Evolutionary conservation across 2,113 vertebrate species (phyloP), one percentile per base, ranked within the genome.

Genomic region (Boleophthalmus pectinirostris): DNA sequence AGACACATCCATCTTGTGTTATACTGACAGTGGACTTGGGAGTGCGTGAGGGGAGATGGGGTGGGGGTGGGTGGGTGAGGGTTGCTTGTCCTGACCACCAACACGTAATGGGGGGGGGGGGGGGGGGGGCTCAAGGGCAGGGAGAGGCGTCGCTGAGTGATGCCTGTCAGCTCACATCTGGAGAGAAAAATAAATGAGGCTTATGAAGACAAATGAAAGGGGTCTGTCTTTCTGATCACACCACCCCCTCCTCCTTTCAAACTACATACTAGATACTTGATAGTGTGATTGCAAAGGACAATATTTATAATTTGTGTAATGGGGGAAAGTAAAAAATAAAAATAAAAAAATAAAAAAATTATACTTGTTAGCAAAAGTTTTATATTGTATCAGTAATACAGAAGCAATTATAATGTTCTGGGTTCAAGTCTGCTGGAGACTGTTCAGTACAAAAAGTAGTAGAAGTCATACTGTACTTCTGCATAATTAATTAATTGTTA

Each of bases 1-100:
- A 96, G 96, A 95, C 95, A 95, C 96, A 98, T 98, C 96, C 95
- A 97, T 97, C 96, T 97, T 96, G 94, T 92, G 93, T 95, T 96
- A 97, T 94, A 95, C 95, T 97, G 95, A 96, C 94, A 93, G 93
- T 70, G 84, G 94, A 8, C 45, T 38, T 67, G 54, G 13, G 53
- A 12, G 13, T 23, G 20, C 93, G 92, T 21, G 53, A 11, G 56
- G 56, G 56, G 56, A 24, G 56, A 24, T 13, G 54, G 56, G 56
- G 49, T 4, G 49, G 16, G 16, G 49, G 16, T 18, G 57, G 60
- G 5, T 91, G 92, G 49, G 15, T 20, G 43, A 1, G 25, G 79
- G 13, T 92, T 88, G 90, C 94, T 47, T 68, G 79, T 53, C 87
- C 92, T 91, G 95, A 95, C 94, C 95, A 94, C 73, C 94, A 84